Evolutionary conservation across 2,113 vertebrate genomes (phyloP), one percentile per base, ranked within the genome.

Genomic region (Myxocyprinus asiaticus): DNA sequence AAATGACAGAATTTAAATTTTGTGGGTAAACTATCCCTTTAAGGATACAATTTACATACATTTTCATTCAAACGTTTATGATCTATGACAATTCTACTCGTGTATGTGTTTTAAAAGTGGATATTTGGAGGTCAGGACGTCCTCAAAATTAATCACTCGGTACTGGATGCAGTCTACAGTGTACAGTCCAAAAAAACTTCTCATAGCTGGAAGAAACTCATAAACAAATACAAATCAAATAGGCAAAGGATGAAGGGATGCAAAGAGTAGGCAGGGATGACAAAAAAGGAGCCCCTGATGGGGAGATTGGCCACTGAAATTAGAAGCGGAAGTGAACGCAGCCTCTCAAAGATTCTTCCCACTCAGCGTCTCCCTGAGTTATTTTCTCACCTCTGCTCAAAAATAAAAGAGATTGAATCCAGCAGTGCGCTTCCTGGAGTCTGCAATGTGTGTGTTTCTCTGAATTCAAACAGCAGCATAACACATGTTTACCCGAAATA

Each of bases 261-360:
- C 55, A 58, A n/a, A 67, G 81, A 61, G 68, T 48, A 65, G 53
- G 76, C 33, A 33, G 10, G n/a, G 66, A 14, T 77, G 78, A 81
- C 51, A 66, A 71, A 79, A 78, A 42, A 70, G 33, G 61, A 72
- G 51, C 48, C 61, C 48, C 70, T 80, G 61, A 74, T 80, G 44
- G 67, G 44, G 53, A 67, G 77, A 53, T n/a, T 61, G 68, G 78
- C 42, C 7, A 58, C 78, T 72, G 61, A 74, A 80, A 80, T 67
- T 74, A 80, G 78, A 66, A 80, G 12, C 70, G 78, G 78, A 80
- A 80, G 78, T 74, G 66, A 79, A 70, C 10, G 67, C 58, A 63
- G 66, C 67, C 68, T 79, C 42, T 48, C 33, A 10, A 45, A 74
- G 78, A 65, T 9, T 47, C 62, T 47, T 55, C 78, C 78, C 70